These are phyloP conservation scores for Ischnura elegans DNA, from an alignment of 2,888 invertebrate genomes.

Conservation along the genomic window DNA sequence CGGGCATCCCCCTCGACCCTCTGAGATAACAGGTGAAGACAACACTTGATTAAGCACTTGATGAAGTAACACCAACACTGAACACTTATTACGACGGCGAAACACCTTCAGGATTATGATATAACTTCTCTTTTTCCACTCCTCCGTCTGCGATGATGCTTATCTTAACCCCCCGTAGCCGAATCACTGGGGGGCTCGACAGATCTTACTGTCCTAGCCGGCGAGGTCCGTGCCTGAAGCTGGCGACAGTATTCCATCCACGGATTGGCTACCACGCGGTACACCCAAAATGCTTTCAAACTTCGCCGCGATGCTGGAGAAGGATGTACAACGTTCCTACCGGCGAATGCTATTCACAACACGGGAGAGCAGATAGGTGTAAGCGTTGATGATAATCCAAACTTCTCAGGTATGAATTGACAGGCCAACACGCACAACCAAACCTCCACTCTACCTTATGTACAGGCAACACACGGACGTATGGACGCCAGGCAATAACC, in stretches of 20 bases:
- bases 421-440: not conserved
- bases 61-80: conserved; percentile 48
- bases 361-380: not conserved
- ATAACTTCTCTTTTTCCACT: not conserved
- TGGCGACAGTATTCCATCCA: conserved; percentile 63
- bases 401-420: not conserved
- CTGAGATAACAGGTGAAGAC: not conserved
- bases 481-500: conserved; percentile 50
- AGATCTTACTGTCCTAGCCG: conserved; percentile 34
- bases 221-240: conserved; percentile 47
- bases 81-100: conserved; percentile 21
- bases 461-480: conserved; percentile 1
- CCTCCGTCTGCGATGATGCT: not conserved
- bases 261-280: not conserved
- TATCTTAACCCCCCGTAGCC: conserved; percentile 19
- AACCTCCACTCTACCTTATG: not conserved
- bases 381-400: not conserved
- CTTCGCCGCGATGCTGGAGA: not conserved
- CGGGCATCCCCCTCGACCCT: conserved; percentile 8
- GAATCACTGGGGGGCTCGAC: conserved; percentile 31
- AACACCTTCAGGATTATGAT: not conserved
- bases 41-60: conserved; percentile 4
- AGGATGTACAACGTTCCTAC: conserved; percentile 3
- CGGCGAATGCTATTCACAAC: not conserved
- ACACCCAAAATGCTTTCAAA: not conserved